Conservation (phyloP, 2,113 vertebrate species). For the Dromaius novaehollandiae region DNA sequence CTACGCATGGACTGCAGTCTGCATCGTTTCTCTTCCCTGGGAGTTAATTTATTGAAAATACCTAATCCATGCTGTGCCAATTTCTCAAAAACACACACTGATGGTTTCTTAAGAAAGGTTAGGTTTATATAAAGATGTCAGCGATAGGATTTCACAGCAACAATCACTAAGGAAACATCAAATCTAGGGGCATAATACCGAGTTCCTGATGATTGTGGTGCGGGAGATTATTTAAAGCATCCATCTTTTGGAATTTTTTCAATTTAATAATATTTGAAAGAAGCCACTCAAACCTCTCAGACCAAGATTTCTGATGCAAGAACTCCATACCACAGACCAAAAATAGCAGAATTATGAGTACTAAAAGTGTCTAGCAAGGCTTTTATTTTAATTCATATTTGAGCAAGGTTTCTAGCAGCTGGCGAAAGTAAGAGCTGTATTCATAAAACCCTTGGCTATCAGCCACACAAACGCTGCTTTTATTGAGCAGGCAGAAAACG, state of each 20-base stretch:
- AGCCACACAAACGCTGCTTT: constrained; percentile 73
- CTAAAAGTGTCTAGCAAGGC: constrained; percentile 57
- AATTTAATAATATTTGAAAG: constrained; percentile 39
- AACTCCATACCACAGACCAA: constrained; percentile 10
- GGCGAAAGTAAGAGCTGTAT: constrained; percentile 73
- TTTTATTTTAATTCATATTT: constrained; percentile 79
- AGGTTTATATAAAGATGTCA: background rate
- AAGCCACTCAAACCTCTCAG: constrained; percentile 51
- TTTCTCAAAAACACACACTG: background rate
- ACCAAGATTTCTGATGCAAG: constrained; percentile 44
- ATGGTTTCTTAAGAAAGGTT: background rate
- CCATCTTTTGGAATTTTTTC: background rate
- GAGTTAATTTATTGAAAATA: background rate
- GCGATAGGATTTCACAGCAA: background rate
- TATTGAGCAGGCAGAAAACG: constrained; percentile 23
- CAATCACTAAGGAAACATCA: background rate
- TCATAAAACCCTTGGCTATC: constrained; percentile 75
- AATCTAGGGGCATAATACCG: background rate
- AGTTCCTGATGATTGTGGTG: background rate
- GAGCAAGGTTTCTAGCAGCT: constrained; percentile 72
- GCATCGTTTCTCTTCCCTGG: background rate
- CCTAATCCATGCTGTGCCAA: background rate
- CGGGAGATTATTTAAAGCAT: constrained; percentile 7
- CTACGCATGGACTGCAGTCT: background rate
- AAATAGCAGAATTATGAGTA: constrained; percentile 62